These are phyloP conservation scores for Antheraea yamamai DNA, from an alignment of 2,888 invertebrate species.

Conservation along the genomic window DNA sequence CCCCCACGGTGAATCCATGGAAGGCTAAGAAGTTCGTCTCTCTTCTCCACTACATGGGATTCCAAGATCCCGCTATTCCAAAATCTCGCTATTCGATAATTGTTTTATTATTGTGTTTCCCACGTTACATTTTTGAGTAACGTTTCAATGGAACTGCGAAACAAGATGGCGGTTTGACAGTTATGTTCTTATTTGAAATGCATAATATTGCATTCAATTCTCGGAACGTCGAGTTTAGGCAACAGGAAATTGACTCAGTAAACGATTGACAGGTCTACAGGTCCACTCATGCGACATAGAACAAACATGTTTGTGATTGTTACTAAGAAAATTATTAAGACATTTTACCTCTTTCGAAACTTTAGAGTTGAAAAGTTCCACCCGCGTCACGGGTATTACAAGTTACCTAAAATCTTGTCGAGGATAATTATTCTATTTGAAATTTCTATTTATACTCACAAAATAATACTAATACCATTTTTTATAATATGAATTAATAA, in stretches of 20 bases:
- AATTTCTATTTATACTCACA: neutral
- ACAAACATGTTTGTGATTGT: neutral
- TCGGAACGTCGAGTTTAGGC: slow-evolving; percentile 1
- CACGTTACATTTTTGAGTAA: no score
- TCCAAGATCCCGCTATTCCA: no score
- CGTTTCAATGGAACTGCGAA: no score
- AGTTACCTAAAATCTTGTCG: neutral
- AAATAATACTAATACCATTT: no score
- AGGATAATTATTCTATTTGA: neutral
- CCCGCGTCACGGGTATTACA: neutral
- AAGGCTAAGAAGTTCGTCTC: no score
- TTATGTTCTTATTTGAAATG: no score
- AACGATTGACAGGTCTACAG: neutral
- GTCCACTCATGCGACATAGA: neutral
- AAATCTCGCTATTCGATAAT: no score
- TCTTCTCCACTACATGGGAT: no score
- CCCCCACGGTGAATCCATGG: no score
- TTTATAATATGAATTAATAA: no score
- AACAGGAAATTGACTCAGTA: neutral
- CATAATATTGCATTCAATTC: neutral
- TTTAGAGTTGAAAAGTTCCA: neutral
- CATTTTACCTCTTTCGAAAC: neutral
- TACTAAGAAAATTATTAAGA: slow-evolving; percentile 3
- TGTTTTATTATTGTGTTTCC: no score
- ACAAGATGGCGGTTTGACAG: no score